phyloP scores from a whole-genome alignment of 2,797 vertebrate genomes.

The Chiloscyllium punctatum region DNA sequence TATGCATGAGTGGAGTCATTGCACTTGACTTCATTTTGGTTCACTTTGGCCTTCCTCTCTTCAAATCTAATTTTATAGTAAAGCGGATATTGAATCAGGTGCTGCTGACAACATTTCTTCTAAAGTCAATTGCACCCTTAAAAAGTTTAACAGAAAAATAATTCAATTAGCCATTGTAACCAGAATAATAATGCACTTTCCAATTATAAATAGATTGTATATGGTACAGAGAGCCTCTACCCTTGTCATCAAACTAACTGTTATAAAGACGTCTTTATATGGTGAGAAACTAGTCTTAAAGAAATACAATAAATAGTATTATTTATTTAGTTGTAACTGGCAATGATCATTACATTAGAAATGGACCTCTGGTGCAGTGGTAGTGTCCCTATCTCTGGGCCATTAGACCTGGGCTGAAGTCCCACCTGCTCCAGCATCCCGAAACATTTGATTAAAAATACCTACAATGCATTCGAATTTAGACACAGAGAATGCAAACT shows the following conservation, averaged over 20 bases:
- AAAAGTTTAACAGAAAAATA: neutral
- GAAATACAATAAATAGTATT: neutral
- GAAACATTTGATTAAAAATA: too few relatives aligned
- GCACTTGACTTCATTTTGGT: slow-evolving; percentile 20
- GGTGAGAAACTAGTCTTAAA: neutral
- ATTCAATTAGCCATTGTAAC: neutral
- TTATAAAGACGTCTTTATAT: neutral
- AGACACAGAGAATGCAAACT: neutral
- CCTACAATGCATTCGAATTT: neutral
- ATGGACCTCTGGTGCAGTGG: too few relatives aligned
- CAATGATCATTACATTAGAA: too few relatives aligned
- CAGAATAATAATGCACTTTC: neutral
- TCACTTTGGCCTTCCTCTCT: slow-evolving; percentile 19
- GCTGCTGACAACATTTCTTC: neutral
- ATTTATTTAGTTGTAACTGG: neutral
- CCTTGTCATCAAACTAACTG: neutral
- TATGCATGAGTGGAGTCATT: slow-evolving; percentile 16
- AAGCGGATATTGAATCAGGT: neutral
- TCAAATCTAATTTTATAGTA: slow-evolving; percentile 8
- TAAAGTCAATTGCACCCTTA: neutral
- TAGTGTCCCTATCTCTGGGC: too few relatives aligned
- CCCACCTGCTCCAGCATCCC: too few relatives aligned
- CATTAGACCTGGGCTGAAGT: too few relatives aligned
- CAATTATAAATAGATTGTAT: neutral
- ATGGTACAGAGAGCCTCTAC: neutral